A percentile compares a stretch with the other conserved stretches of the same genome.
phyloP scores from a whole-genome alignment of 35 echinoderm and acorn worm genomes.

The Chiridota heheva region DNA sequence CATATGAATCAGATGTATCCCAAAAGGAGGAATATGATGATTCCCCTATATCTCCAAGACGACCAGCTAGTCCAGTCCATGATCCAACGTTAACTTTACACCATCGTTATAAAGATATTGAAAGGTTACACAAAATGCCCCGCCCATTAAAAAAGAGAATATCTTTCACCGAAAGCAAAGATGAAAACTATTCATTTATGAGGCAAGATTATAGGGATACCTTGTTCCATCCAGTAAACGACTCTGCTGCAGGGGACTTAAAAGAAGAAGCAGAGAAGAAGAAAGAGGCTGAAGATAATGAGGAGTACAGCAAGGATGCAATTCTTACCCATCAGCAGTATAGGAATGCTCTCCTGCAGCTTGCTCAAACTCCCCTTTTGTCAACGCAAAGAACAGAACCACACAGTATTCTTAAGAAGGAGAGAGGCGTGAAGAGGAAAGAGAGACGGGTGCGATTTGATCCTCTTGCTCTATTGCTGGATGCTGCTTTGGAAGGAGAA shows the following conservation, averaged over 20 bases:
- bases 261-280: conserved; percentile 9
- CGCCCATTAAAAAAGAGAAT: conserved; percentile 87
- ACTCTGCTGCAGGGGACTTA: not conserved
- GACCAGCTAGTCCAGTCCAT: conserved; percentile 81
- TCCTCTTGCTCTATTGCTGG: conserved; percentile 87
- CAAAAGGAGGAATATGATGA: no score
- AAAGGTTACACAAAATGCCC: conserved; percentile 90
- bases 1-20: no score
- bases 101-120: conserved; percentile 66
- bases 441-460: conserved; percentile 84
- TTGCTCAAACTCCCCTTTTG: conserved; percentile 49
- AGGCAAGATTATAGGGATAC: conserved; percentile 54
- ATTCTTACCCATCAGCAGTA: conserved; percentile 88
- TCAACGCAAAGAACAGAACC: conserved; percentile 39
- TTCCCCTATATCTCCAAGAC: conserved; percentile 53
- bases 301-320: conserved; percentile 69
- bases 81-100: conserved; percentile 68
- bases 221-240: conserved; percentile 39
- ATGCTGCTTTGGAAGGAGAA: conserved; percentile 97
- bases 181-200: conserved; percentile 73
- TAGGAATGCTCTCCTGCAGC: conserved; percentile 66
- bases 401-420: conserved; percentile 79
- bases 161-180: conserved; percentile 88
- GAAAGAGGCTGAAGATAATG: conserved; percentile 13
- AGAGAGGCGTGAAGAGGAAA: conserved; percentile 47